Conservation (phyloP, 1,140 invertebrate species). For the Cherax destructor region DNA sequence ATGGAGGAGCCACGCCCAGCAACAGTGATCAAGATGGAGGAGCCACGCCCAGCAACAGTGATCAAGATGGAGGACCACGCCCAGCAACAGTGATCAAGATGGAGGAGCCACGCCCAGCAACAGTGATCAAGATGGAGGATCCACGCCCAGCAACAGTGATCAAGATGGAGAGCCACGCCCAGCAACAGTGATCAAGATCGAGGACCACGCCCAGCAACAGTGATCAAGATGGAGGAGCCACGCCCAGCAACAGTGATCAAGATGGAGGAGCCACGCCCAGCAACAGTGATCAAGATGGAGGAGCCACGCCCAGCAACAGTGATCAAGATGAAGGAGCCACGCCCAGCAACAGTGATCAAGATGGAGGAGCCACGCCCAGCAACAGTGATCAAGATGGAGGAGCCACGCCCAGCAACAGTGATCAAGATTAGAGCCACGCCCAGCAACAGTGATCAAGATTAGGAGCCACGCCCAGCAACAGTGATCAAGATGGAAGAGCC, state of each 20-base stretch:
- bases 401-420: too few species aligned
- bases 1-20: neutral
- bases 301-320: too few species aligned
- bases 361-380: neutral
- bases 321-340: neutral
- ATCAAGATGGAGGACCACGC: neutral
- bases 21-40: neutral
- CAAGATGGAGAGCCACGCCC: neutral
- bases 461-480: too few species aligned
- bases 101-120: too few species aligned
- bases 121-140: neutral
- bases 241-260: too few species aligned
- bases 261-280: neutral
- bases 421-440: neutral
- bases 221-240: neutral
- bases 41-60: too few species aligned
- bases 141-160: too few species aligned
- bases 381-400: neutral
- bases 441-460: neutral
- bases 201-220: too few species aligned
- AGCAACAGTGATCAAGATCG: neutral
- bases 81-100: too few species aligned
- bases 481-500: neutral
- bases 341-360: too few species aligned
- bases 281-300: neutral